Evolutionary conservation across 2,113 vertebrate species (phyloP), one percentile per base, ranked within the genome.

Genomic region (Miniopterus natalensis): DNA sequence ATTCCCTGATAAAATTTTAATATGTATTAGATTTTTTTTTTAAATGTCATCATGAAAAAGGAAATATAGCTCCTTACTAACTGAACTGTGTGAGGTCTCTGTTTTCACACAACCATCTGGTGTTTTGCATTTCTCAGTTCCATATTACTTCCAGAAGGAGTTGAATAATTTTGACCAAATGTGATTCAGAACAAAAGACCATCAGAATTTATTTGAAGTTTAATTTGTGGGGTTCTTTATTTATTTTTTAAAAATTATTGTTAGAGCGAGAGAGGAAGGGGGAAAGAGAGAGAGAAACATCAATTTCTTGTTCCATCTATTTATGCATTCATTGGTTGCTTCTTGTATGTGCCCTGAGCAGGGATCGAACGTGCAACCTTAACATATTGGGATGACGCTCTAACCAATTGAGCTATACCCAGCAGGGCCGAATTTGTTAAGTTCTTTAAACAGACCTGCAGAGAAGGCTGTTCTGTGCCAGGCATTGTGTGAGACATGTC

Each of bases 101-200:
- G 31, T 71, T 90, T 73, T 84, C 81, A 96, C 57, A 74, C 29
- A 74, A 5, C 45, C 73, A 45, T 59, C 81, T 94, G 94, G 59
- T 13, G 11, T 77, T 95, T 95, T 92, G 84, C 23, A 21, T 90
- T 90, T 93, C 61, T 94, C 29, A 15, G 77, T 55, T 88, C 68
- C 49, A 31, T n/a, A 29, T 78, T 42, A 61, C 55, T 63, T 90
- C 42, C 66, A 15, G 63, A 86, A 95, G 70, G 65, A 87, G 40
- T 6, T 70, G 75, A 75, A 74, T 90, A 66, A 88, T 68, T 88
- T 79, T 92, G 77, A 53, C 88, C 84, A 36, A 87, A 63, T 90
- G 71, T 42, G 53, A 49, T 55, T 71, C 73, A 45, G 29, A 47
- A 66, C 45, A 79, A 8, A 84, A 73, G 61, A 71, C 49, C 14